A percentile compares a stretch with the other conserved stretches of the same genome.
Evolutionary conservation across 2,888 invertebrate genomes (phyloP).

Genomic region (Sicus ferrugineus): DNA sequence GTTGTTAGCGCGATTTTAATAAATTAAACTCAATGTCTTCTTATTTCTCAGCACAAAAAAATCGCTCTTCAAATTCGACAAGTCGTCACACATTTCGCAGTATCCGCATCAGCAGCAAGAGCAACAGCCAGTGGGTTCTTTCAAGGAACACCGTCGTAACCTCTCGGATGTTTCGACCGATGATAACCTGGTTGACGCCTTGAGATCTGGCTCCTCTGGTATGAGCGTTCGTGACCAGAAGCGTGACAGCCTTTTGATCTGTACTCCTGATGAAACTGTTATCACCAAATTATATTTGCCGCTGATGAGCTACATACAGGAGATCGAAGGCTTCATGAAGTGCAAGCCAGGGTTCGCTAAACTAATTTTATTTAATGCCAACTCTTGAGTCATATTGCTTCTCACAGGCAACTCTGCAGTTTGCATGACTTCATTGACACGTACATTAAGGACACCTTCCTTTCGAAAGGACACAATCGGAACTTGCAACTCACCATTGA

Average conservation of each 20-base stretch:
- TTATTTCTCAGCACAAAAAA: constrained; percentile 66
- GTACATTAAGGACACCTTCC: constrained; percentile 86
- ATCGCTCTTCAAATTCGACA: constrained; percentile 77
- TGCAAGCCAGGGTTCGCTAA: constrained; percentile 67
- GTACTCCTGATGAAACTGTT: constrained; percentile 77
- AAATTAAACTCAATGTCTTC: no score
- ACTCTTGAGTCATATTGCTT: constrained; percentile 29
- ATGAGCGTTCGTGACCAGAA: constrained; percentile 50
- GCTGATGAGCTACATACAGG: constrained; percentile 81
- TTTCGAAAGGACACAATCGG: constrained; percentile 76
- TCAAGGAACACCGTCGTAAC: constrained; percentile 62
- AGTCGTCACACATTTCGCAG: constrained; percentile 63
- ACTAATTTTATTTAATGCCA: no score
- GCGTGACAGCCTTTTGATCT: constrained; percentile 74
- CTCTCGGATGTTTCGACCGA: constrained; percentile 62
- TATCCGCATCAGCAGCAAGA: constrained; percentile 40
- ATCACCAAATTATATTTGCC: constrained; percentile 83
- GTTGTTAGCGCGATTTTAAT: no score
- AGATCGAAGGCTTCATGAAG: constrained; percentile 77
- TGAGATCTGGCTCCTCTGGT: constrained; percentile 43
- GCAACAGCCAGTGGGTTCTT: constrained; percentile 34
- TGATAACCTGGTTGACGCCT: constrained; percentile 51
- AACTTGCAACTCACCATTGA: constrained; percentile 69
- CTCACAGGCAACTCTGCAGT: constrained; percentile 72
- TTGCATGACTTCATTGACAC: constrained; percentile 85